Percentiles rank a stretch among this genome's conserved stretches.
Conservation (phyloP, 2,888 invertebrate genomes). For the Hermaeophaga mercurialis region DNA sequence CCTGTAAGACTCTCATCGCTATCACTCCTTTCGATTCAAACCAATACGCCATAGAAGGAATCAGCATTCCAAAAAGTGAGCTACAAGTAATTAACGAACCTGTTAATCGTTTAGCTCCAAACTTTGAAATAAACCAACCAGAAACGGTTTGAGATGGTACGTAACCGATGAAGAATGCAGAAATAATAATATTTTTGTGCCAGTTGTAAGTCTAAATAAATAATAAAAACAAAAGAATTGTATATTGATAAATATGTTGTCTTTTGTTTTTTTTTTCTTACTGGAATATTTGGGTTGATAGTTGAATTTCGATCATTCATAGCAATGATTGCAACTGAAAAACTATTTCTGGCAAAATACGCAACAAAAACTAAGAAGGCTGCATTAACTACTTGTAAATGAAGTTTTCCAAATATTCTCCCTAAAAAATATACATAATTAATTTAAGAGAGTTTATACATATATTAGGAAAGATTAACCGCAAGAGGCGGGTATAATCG, state of each 20-base stretch:
- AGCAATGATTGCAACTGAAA: constrained; percentile 36
- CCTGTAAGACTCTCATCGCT: constrained; percentile 71
- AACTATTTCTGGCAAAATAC: constrained; percentile 31
- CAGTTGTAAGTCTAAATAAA: constrained; percentile 55
- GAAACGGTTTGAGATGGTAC: constrained; percentile 73
- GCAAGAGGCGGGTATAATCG: too few relatives aligned
- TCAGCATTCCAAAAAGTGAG: constrained; percentile 67
- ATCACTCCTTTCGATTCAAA: constrained; percentile 69
- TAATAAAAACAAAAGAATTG: neutral
- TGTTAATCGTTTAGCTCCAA: too few relatives aligned
- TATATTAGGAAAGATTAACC: too few relatives aligned
- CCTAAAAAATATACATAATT: too few relatives aligned
- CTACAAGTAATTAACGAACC: constrained; percentile 64
- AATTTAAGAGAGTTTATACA: too few relatives aligned
- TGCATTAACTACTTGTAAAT: constrained; percentile 27
- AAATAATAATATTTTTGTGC: constrained; percentile 65
- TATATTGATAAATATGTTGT: too few relatives aligned
- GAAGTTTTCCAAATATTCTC: constrained; percentile 33
- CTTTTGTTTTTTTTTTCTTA: constrained; percentile 1
- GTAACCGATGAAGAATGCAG: constrained; percentile 84
- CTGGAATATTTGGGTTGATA: constrained; percentile 28
- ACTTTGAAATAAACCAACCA: too few relatives aligned
- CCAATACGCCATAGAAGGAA: constrained; percentile 71
- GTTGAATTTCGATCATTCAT: constrained; percentile 34
- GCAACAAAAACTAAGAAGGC: constrained; percentile 32